Evolutionary conservation across 92 coral and sea anemone genomes (phyloP).

Genomic region (Metridium senile): DNA sequence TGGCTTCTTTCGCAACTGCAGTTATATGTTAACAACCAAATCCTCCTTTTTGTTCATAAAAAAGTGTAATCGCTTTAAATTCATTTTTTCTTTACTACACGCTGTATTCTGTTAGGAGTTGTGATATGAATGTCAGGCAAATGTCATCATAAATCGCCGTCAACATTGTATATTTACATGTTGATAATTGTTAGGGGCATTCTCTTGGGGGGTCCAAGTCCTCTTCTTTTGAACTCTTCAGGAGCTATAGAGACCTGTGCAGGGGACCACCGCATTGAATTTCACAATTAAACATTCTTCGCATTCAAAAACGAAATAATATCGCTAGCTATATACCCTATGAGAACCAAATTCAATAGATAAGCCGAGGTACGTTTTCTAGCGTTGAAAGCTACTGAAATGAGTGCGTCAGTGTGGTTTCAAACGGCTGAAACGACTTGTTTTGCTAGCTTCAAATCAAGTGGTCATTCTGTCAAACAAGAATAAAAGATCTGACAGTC

Average conservation of each 20-base stretch:
- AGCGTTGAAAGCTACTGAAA: neutral
- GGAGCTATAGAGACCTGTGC: constrained; percentile 35
- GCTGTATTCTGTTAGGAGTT: no score
- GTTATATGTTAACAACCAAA: no score
- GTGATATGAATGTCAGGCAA: no score
- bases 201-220: constrained; percentile 25
- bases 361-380: neutral
- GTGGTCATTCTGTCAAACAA: neutral
- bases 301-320: neutral
- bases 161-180: constrained; percentile 16
- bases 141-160: constrained; percentile 14
- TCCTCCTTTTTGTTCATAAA: no score
- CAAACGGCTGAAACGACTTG: neutral
- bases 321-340: neutral
- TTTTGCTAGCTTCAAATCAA: neutral
- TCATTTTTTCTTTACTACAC: no score
- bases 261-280: constrained; percentile 41
- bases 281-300: constrained; percentile 23
- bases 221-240: constrained; percentile 2
- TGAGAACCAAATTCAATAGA: neutral
- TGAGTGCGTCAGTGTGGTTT: neutral
- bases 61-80: no score
- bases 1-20: no score
- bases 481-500: neutral
- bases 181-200: constrained; percentile 1